phyloP scores from a whole-genome alignment of 2,113 vertebrate species.

The Regulus satrapa region DNA sequence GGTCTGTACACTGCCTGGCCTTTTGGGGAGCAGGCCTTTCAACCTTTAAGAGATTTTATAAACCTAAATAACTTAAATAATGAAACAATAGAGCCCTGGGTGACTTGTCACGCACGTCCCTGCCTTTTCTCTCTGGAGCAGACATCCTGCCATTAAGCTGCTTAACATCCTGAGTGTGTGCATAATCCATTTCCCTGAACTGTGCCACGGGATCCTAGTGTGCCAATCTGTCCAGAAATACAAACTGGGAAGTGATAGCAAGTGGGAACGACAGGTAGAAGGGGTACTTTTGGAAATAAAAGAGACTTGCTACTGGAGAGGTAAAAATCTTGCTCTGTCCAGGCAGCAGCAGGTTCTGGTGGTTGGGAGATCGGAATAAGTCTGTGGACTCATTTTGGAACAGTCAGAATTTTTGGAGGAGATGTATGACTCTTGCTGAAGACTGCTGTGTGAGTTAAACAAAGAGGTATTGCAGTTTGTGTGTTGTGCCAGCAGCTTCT shows the following conservation, averaged over 20 bases:
- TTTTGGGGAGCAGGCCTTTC: background rate
- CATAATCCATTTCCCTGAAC: background rate
- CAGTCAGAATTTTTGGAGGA: background rate
- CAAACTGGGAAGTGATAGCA: background rate
- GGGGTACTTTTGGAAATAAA: background rate
- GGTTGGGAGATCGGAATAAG: fast-evolving
- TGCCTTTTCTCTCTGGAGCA: background rate
- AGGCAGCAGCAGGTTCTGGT: background rate
- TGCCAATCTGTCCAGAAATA: fast-evolving
- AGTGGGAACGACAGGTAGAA: background rate
- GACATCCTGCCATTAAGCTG: constrained; percentile 9
- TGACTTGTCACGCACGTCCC: background rate
- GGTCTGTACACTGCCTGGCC: background rate
- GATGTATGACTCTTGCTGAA: background rate
- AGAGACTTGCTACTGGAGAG: fast-evolving
- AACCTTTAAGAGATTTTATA: background rate
- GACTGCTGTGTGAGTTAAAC: background rate
- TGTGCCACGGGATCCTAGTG: fast-evolving
- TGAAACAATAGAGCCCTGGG: background rate
- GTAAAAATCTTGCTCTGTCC: background rate
- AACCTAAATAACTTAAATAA: background rate
- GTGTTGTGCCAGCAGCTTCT: background rate
- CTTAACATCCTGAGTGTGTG: background rate
- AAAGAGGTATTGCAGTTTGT: fast-evolving
- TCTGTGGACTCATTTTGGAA: background rate